These are phyloP conservation scores for Caenorhabditis becei DNA, from an alignment of 2,888 invertebrate species.

Conservation along the genomic window DNA sequence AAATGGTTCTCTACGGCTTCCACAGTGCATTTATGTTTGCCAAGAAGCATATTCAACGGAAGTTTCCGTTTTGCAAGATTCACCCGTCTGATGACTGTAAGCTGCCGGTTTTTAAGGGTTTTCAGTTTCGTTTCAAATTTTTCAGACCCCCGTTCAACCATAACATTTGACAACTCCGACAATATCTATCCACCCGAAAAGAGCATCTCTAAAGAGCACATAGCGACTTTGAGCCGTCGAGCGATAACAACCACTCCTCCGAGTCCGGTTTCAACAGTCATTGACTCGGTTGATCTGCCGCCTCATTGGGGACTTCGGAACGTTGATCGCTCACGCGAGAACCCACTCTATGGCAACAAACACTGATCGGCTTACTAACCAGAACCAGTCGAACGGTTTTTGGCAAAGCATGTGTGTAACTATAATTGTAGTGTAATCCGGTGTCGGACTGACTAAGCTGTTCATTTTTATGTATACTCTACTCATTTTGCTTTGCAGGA, in stretches of 20 bases:
- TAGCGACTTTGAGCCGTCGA: conserved; percentile 58
- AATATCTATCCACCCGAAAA: conserved; percentile 61
- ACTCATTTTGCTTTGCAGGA: background rate
- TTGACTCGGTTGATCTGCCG: conserved; percentile 60
- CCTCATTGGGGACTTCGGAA: conserved; percentile 55
- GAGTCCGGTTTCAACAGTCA: conserved; percentile 59
- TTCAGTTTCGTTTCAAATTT: background rate
- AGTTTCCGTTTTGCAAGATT: conserved; percentile 59
- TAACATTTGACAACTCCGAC: conserved; percentile 41
- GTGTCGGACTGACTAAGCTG: conserved; percentile 9
- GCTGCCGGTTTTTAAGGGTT: background rate
- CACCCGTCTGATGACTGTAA: conserved; percentile 56
- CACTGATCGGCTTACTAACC: background rate
- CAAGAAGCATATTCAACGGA: conserved; percentile 48
- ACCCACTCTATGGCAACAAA: conserved; percentile 38
- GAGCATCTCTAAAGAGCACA: conserved; percentile 44
- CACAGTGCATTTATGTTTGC: conserved; percentile 60
- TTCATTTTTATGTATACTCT: background rate
- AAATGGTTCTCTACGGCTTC: conserved; percentile 74
- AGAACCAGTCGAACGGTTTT: background rate
- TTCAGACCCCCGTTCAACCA: conserved; percentile 43
- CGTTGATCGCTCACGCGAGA: conserved; percentile 39
- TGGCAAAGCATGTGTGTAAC: too few species aligned
- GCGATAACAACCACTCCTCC: conserved; percentile 57
- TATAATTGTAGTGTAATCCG: conserved; percentile 47